Percentiles rank a stretch among this genome's conserved stretches.
Conservation (phyloP, 1,140 invertebrate genomes). For the Nylanderia fulva region DNA sequence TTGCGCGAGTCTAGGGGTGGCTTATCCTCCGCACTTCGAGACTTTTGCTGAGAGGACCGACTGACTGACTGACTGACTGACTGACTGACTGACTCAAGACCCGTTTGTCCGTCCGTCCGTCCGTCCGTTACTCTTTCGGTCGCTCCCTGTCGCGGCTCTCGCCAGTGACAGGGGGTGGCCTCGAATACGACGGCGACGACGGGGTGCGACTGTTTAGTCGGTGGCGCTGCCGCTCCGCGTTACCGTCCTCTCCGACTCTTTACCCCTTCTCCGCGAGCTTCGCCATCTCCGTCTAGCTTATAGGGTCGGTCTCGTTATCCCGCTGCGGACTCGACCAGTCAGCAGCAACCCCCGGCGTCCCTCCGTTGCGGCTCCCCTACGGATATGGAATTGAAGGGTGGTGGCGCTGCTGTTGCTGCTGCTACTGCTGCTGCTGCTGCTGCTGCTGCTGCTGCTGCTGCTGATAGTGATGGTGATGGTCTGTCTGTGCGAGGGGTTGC, state of each 20-base stretch:
- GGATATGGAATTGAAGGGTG: constrained; percentile 39
- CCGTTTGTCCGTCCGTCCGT: constrained; percentile 50
- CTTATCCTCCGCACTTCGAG: constrained; percentile 9
- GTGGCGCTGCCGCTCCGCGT: constrained; percentile 74
- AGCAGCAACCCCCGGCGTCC: constrained; percentile 62
- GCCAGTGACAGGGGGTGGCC: constrained; percentile 74
- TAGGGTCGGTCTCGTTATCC: constrained; percentile 28
- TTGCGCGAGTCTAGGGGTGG: constrained; percentile 11
- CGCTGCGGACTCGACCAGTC: constrained; percentile 20
- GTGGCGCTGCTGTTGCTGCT: constrained; percentile 61
- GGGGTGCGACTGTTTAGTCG: constrained; percentile 80
- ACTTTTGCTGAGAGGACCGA: constrained; percentile 55
- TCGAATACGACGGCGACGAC: constrained; percentile 75
- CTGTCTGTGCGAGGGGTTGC: constrained; percentile 60
- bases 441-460: constrained; percentile 26
- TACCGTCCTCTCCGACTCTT: constrained; percentile 56
- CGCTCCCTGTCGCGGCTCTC: constrained; percentile 74
- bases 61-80: constrained; percentile 63
- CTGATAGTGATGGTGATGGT: constrained; percentile 53
- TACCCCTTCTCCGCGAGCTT: constrained; percentile 33
- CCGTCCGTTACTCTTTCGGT: constrained; percentile 69
- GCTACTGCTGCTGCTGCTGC: constrained; percentile 11
- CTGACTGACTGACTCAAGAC: constrained; percentile 50
- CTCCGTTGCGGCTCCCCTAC: constrained; percentile 74
- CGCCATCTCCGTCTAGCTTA: constrained; percentile 18